Evolutionary conservation across 1,140 invertebrate genomes (phyloP), one percentile per base, ranked within the genome.

Genomic region (Sweltsa coloradensis): DNA sequence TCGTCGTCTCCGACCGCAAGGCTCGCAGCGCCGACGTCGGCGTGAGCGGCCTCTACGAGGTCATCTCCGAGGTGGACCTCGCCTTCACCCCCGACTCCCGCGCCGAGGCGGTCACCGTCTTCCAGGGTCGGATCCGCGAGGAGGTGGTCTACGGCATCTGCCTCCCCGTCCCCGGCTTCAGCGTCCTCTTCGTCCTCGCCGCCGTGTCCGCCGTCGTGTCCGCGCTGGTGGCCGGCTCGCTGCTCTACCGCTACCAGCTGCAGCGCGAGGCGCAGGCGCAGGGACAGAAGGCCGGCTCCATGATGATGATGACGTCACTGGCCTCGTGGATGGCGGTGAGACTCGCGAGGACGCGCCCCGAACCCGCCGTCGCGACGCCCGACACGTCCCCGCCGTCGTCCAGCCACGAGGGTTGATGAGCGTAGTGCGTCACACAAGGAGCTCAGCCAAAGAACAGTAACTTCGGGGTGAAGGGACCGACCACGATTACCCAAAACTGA

Each of bases 81-180:
- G 87, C 85, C n/a, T 94, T 93, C 61, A 86, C 83, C 54, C 85
- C 86, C 0, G 85, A 89, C 51, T 72, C 72, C 18, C 76, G 78
- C 29, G 74, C 79, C 14, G 85, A 89, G 63, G 78, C 85, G 0
- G 85, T 89, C 1, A 87, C 84, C 6, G 83, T 88, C 0, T 90
- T 91, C 63, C 83, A 88, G 62, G 89, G 88, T 21, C 74, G 83
- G 58, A 89, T 89, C 60, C 73, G 81, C 27, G 82, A 87, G 61
- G 82, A 88, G 61, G 54, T 91, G 1, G 83, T 92, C 1, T 92
- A 94, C 58, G 89, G 89, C 27, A 88, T 94, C 25, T 94, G 89
- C 55, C 75, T 94, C 64, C 88, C 89, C 0, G 81, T 89, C 19
- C 79, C 86, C 0, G 84, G 87, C 16, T 91, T 94, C 59, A 88